Percentiles rank a stretch among this genome's conserved stretches.
Conservation (phyloP, 1,140 invertebrate species). For the Chelonus insularis region DNA sequence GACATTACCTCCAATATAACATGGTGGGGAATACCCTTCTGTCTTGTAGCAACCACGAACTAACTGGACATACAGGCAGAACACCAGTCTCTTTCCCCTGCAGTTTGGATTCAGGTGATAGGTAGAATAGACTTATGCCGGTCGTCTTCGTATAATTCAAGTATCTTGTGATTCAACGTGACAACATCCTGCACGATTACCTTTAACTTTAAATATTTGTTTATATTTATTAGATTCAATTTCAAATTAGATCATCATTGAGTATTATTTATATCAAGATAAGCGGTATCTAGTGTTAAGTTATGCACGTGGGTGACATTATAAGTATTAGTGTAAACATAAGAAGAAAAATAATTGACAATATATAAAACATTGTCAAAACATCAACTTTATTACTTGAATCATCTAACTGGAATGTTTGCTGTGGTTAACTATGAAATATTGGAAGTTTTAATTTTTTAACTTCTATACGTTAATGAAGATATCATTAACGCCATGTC, state of each 20-base stretch:
- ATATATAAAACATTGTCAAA: neutral
- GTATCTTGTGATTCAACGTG: too few relatives aligned
- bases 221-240: too few relatives aligned
- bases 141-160: neutral
- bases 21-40: conserved; percentile 45
- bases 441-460: conserved; percentile 17
- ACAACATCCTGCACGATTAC: too few relatives aligned
- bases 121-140: neutral
- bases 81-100: conserved; percentile 52
- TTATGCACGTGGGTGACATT: neutral
- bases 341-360: neutral
- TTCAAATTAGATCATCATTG: neutral
- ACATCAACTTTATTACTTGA: neutral
- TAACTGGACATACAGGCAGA: conserved; percentile 55
- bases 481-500: conserved; percentile 45
- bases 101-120: conserved; percentile 47
- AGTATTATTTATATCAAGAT: too few relatives aligned
- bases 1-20: conserved; percentile 12
- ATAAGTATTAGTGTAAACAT: neutral
- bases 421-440: neutral
- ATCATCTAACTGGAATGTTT: neutral
- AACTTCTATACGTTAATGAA: conserved; percentile 29
- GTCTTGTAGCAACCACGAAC: conserved; percentile 44
- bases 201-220: too few relatives aligned
- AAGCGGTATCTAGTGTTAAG: too few relatives aligned